A percentile compares a stretch with the other conserved stretches of the same genome.
These are phyloP conservation scores for Felis chaus DNA, from an alignment of 2,113 vertebrate species.

Conservation along the genomic window DNA sequence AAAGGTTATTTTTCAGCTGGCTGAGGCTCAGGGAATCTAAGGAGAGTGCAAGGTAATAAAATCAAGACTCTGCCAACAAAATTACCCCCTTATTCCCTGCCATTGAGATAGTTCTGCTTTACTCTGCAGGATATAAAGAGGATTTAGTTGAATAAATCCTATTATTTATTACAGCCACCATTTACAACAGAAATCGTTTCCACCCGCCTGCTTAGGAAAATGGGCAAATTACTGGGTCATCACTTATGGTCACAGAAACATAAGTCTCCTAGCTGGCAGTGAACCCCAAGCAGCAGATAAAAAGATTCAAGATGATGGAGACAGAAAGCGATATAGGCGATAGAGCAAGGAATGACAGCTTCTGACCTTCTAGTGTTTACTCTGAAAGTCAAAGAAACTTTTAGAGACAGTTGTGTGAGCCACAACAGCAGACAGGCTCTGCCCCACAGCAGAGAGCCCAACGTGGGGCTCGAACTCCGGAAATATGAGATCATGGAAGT, in stretches of 20 bases:
- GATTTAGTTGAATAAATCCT: conserved; percentile 67
- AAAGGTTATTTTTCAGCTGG: conserved; percentile 50
- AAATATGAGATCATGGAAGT: background rate
- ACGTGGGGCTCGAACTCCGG: too few relatives aligned
- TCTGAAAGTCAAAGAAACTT: background rate
- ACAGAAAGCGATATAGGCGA: background rate
- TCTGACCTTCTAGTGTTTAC: background rate
- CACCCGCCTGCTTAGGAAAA: conserved; percentile 67
- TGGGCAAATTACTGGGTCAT: conserved; percentile 49
- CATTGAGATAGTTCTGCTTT: conserved; percentile 69
- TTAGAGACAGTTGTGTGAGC: background rate
- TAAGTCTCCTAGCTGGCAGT: conserved; percentile 35
- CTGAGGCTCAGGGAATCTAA: conserved; percentile 27
- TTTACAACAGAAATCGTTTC: conserved; percentile 71
- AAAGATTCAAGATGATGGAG: background rate
- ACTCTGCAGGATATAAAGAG: conserved; percentile 63
- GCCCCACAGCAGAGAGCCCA: too few relatives aligned
- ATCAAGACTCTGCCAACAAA: conserved; percentile 70
- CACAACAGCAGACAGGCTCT: background rate
- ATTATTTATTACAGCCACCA: conserved; percentile 71
- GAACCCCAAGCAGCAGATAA: conserved; percentile 31
- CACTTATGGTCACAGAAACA: conserved; percentile 47
- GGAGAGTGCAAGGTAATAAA: conserved; percentile 60
- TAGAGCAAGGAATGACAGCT: background rate
- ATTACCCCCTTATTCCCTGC: conserved; percentile 55